Conservation (phyloP, 2,113 vertebrate genomes). For the Zosterops pallidus region DNA sequence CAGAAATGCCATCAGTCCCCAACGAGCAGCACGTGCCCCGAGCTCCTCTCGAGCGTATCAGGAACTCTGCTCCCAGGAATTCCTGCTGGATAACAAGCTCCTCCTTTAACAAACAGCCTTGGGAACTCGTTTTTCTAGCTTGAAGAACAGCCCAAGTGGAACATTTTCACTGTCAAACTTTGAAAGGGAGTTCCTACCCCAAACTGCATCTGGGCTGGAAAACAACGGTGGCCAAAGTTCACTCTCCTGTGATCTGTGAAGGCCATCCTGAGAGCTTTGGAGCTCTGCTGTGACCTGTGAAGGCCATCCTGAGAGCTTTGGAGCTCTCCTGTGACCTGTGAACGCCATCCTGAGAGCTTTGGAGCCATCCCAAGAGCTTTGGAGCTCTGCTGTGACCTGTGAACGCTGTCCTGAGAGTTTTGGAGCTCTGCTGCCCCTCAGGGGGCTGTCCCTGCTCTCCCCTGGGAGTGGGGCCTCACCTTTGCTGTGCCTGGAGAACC, state of each 20-base stretch:
- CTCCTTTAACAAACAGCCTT: background rate
- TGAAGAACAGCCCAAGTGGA: background rate
- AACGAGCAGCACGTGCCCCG: background rate
- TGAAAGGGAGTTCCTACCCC: background rate
- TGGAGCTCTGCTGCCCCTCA: too few relatives aligned
- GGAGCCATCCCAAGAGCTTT: too few relatives aligned
- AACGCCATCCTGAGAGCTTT: too few relatives aligned
- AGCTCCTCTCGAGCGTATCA: background rate
- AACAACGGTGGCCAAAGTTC: background rate
- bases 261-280: too few relatives aligned
- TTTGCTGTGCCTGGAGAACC: too few relatives aligned
- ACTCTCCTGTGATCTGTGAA: too few relatives aligned
- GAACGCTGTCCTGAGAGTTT: too few relatives aligned
- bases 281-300: too few relatives aligned
- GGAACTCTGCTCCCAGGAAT: background rate
- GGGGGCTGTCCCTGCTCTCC: too few relatives aligned
- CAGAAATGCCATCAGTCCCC: background rate
- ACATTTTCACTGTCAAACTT: rapidly evolving
- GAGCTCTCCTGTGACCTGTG: too few relatives aligned
- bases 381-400: background rate
- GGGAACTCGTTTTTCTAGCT: background rate
- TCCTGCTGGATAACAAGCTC: background rate
- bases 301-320: too few relatives aligned
- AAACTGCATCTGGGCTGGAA: background rate
- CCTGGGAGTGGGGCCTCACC: too few relatives aligned